phyloP scores from a whole-genome alignment of 2,113 vertebrate species.

The Melanerpes formicivorus region DNA sequence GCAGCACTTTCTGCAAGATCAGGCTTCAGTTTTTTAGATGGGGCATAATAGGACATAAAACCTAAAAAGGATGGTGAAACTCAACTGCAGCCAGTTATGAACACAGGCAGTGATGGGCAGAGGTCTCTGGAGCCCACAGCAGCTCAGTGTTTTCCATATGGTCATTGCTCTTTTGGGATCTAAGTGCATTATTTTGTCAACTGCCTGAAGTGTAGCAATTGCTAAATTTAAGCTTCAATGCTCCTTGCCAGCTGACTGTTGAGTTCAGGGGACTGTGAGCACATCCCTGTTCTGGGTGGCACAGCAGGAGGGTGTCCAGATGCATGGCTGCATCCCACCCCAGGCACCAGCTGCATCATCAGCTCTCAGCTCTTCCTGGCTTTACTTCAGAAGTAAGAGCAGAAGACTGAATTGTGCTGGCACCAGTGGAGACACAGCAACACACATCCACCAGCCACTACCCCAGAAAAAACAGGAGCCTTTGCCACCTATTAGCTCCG shows the following conservation, averaged over 20 bases:
- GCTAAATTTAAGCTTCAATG: neutral
- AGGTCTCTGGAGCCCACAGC: neutral
- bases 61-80: neutral
- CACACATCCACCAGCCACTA: neutral
- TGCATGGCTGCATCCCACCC: neutral
- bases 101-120: accelerated
- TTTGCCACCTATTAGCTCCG: neutral
- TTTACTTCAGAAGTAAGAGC: neutral
- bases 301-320: neutral
- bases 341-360: neutral
- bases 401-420: neutral
- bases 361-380: neutral
- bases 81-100: neutral
- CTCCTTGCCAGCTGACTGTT: neutral
- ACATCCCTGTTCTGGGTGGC: neutral
- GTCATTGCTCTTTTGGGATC: neutral
- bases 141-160: neutral
- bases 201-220: neutral
- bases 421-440: neutral
- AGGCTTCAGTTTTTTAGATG: neutral
- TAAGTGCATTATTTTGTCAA: neutral
- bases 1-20: neutral
- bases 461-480: neutral
- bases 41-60: neutral
- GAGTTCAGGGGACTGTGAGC: neutral